Conservation (phyloP, 2,113 vertebrate species). For the Naja naja region DNA sequence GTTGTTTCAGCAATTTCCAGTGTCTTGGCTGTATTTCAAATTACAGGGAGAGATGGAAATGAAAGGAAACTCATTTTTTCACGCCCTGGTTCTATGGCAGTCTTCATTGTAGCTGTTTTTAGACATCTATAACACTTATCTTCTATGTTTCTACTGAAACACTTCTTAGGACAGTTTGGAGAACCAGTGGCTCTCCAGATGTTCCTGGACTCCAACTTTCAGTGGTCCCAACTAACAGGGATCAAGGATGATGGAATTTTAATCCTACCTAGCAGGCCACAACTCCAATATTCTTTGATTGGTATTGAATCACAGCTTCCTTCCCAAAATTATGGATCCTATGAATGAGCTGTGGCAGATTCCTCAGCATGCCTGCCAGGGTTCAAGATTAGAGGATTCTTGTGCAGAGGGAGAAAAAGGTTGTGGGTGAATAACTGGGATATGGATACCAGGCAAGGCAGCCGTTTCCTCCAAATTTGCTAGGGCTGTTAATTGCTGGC, state of each 20-base stretch:
- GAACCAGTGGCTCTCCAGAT: too few species aligned
- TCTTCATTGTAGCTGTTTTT: background rate
- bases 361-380: background rate
- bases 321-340: background rate
- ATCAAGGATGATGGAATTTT: background rate
- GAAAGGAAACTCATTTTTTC: background rate
- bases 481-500: background rate
- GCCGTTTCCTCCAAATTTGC: background rate
- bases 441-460: background rate
- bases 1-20: background rate
- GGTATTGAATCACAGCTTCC: background rate
- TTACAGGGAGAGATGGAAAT: background rate
- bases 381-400: background rate
- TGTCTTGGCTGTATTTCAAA: background rate
- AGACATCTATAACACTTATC: background rate
- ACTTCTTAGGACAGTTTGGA: background rate
- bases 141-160: background rate
- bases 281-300: background rate
- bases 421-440: background rate
- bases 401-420: background rate
- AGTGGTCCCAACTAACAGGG: background rate
- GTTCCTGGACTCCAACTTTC: background rate
- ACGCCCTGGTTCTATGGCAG: background rate
- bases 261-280: background rate
- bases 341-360: background rate